Conservation (phyloP, 2,888 invertebrate species). For the Lissonota sp. region DNA sequence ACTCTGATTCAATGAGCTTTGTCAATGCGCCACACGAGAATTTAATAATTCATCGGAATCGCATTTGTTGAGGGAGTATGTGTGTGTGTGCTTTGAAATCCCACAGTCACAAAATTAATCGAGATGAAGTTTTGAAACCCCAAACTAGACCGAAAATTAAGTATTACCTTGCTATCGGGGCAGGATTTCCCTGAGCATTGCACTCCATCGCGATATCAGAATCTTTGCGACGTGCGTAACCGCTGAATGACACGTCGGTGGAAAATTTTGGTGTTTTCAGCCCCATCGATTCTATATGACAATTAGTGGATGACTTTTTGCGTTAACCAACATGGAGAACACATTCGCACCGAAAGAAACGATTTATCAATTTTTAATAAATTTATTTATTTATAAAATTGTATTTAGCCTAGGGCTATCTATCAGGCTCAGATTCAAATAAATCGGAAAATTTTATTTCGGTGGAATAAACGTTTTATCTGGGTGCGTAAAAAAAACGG, state of each 20-base stretch:
- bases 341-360: too few species aligned
- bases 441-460: too few species aligned
- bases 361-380: too few species aligned
- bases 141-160: not conserved
- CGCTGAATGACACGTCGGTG: slow-evolving; percentile 86
- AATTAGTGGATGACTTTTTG: slow-evolving; percentile 46
- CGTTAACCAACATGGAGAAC: too few species aligned
- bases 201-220: slow-evolving; percentile 80
- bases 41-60: slow-evolving; percentile 52
- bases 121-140: too few species aligned
- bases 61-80: slow-evolving; percentile 1
- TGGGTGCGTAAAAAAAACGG: too few species aligned
- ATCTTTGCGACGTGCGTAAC: slow-evolving; percentile 84
- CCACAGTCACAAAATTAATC: too few species aligned
- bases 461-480: too few species aligned
- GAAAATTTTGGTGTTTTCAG: slow-evolving; percentile 89
- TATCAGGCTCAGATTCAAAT: too few species aligned
- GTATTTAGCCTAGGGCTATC: too few species aligned
- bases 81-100: too few species aligned
- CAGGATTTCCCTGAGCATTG: slow-evolving; percentile 89
- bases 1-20: slow-evolving; percentile 44
- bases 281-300: slow-evolving; percentile 87
- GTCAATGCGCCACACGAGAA: slow-evolving; percentile 31
- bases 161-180: slow-evolving; percentile 88
- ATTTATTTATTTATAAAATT: too few species aligned